Conservation (phyloP, 2,797 vertebrate species). For the Diglossa cyanea region DNA sequence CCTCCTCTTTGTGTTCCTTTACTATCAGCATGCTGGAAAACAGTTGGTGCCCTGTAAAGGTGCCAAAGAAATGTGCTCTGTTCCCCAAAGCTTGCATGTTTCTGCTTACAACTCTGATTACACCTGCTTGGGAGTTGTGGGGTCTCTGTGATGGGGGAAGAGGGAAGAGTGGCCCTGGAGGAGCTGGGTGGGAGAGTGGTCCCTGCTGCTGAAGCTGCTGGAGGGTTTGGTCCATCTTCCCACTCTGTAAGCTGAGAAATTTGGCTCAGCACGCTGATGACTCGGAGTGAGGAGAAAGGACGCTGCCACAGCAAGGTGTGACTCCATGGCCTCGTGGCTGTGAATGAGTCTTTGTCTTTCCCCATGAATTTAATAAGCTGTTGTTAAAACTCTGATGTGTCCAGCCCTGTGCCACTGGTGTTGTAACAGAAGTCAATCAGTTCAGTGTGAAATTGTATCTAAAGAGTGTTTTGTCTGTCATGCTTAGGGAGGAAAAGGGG, state of each 20-base stretch:
- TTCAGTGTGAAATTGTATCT: background rate
- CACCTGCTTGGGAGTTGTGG: fast-evolving
- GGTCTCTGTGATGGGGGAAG: fast-evolving
- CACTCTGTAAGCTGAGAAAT: background rate
- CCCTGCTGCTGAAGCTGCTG: background rate
- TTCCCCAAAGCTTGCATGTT: background rate
- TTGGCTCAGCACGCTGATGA: background rate
- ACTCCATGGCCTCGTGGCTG: background rate
- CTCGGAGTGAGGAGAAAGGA: background rate
- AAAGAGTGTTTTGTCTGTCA: background rate
- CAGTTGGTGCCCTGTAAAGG: background rate
- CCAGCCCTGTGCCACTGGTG: background rate
- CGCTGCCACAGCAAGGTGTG: background rate
- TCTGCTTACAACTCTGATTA: background rate
- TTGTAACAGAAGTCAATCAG: background rate
- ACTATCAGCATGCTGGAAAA: background rate
- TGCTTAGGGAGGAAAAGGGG: background rate
- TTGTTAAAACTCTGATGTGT: background rate
- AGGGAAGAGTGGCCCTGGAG: no score
- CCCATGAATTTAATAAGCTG: background rate
- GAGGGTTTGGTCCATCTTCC: background rate
- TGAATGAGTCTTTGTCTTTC: background rate
- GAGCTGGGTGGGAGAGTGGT: background rate
- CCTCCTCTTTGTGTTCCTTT: slow-evolving; percentile 37
- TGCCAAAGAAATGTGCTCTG: background rate